Evolutionary conservation across 2,113 vertebrate species (phyloP).

Genomic region (Morone chrysops): DNA sequence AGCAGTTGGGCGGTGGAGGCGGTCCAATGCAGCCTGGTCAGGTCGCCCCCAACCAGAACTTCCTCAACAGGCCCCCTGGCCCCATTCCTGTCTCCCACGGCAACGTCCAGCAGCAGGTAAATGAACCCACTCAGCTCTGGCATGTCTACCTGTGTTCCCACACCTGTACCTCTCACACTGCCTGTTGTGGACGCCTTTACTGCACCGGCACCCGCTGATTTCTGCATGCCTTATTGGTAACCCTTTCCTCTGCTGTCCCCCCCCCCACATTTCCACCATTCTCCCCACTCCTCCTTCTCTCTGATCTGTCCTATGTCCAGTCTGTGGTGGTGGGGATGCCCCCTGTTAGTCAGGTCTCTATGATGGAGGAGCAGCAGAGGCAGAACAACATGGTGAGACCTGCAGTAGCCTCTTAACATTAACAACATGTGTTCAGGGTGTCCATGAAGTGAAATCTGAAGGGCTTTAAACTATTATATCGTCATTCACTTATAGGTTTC

Average conservation of each 20-base stretch:
- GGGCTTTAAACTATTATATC: neutral
- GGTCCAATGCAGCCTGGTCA: constrained; percentile 83
- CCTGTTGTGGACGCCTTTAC: constrained; percentile 33
- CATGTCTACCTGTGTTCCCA: constrained; percentile 12
- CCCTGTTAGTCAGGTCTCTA: constrained; percentile 87
- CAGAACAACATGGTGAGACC: constrained; percentile 91
- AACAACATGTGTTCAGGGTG: constrained; percentile 3
- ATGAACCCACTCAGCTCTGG: neutral
- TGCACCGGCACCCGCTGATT: constrained; percentile 23
- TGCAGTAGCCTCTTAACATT: constrained; percentile 24
- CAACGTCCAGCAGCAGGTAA: constrained; percentile 88
- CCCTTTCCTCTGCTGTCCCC: constrained; percentile 49
- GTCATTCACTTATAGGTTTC: neutral
- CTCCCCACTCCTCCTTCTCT: constrained; percentile 17
- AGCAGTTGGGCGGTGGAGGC: constrained; percentile 72
- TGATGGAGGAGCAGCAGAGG: constrained; percentile 92
- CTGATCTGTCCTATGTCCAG: constrained; percentile 72
- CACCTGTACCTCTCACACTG: constrained; percentile 19
- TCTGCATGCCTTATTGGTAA: constrained; percentile 76
- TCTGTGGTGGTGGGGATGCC: constrained; percentile 87
- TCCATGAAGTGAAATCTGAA: neutral
- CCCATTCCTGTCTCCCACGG: constrained; percentile 82
- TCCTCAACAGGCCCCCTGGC: constrained; percentile 78
- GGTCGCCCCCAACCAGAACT: constrained; percentile 82
- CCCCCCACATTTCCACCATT: constrained; percentile 11